Base-by-base conservation (phyloP, 2,888 invertebrate species). In the Athalia rosae region DNA sequence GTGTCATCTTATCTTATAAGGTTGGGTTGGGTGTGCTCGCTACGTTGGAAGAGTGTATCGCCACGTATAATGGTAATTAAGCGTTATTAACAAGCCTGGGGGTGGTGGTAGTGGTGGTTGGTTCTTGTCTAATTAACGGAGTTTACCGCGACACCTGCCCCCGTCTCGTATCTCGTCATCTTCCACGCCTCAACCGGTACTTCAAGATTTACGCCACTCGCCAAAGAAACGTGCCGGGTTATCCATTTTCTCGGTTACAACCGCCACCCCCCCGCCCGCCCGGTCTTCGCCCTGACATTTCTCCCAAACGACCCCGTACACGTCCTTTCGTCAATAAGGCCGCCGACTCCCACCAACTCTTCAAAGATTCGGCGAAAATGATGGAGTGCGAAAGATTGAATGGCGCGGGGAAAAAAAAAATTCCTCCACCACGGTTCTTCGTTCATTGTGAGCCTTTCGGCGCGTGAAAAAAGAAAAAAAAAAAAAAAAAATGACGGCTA, bases 101-200 rank as follows among this genome's bases (percentile, higher is more conserved):
- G 84, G 84, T 83, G 85, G 82, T 79, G 80, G 69, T 67, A 67
- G 80, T 85, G 89, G 88, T 86, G 88, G 88, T 88, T 89, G 88
- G 86, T 88, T 89, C 89, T 89, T 89, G 89, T 90, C 89, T 90
- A 89, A 90, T 90, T 89, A 90, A 90, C 89, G 86, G 89, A 89
- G 88, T 89, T 90, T 90, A 90, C 89, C 88, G 89, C 89, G 89
- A 89, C 89, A 89, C 89, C 89, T 89, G 88, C 88, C 87, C 89
- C 84, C 84, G 85, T 87, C 88, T 88, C 87, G 85, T 87, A 88
- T 88, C 87, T 84, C 84, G 82, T 84, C 87, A 85, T 89, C 88
- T 88, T 87, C 85, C 84, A 85, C 86, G 85, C 85, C 86, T 87
- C 87, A 87, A 87, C 87, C 85, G 84, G 87, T 87, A 88, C 88